Base-by-base conservation (phyloP, 2,888 invertebrate genomes). In the Leuctra nigra region DNA sequence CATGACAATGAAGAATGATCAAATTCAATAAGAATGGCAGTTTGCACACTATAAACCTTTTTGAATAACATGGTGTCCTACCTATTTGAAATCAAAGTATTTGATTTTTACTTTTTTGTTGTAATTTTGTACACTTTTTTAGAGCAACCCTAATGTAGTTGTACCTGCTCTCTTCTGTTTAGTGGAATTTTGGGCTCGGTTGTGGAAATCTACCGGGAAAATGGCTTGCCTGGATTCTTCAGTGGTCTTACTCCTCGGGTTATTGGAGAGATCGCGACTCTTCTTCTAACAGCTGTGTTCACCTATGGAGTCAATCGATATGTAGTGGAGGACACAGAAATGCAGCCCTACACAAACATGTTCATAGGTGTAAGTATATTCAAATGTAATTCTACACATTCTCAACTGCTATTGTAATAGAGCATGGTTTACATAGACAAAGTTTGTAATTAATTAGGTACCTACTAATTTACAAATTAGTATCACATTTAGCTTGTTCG, bases 241-340 rank as follows among this genome's bases (percentile, higher is more conserved):
- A 82, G 89, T 63, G 97, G 97, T 18, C 72, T 98, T 41, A 72
- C 93, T 55, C 96, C 98, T 1, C 85, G 92, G 69, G 68, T 96
- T 44, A 69, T 95, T 58, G 91, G 88, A 59, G 94, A 94, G 73
- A 77, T 91, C 46, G 77, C 89, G 53, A 86, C 90, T 64, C 75
- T 95, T 62, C 80, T 88, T 64, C 75, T 92, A 55, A 86, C 89
- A 46, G 87, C 85, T 66, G 76, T 84, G 14, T 76, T 90, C 61
- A 84, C 88, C 11, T 91, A 82, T 72, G 75, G 83, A 64, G 76
- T 92, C 52, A 91, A 90, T 73, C 87, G 86, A 71, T 90, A 91
- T 68, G 65, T 91, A 18, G 78, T 90, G 57, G 83, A 84, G 69
- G 88, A 91, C 65, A 81, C 80, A 65, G 83, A 63, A 76, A 64